A percentile compares a stretch with the other conserved stretches of the same genome.
Conservation (phyloP, 2,113 vertebrate genomes). For the Paradoxurus hermaphroditus region DNA sequence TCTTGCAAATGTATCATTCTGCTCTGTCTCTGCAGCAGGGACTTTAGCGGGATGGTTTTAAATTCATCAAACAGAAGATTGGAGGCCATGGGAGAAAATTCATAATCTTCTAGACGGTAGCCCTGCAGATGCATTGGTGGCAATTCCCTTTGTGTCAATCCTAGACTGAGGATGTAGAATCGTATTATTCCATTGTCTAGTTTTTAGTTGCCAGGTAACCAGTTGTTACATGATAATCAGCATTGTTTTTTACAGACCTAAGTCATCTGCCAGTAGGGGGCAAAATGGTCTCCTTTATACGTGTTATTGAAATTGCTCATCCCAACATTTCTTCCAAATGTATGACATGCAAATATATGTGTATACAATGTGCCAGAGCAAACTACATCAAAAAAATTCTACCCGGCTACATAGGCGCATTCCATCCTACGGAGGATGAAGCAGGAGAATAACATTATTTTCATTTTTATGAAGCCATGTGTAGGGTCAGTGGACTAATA, state of each 20-base stretch:
- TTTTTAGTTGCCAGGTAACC: conserved; percentile 67
- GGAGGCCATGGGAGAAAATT: not conserved
- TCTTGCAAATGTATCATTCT: not conserved
- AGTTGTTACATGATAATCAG: conserved; percentile 50
- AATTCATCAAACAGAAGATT: not conserved
- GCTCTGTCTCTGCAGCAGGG: not conserved
- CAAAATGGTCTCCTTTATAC: conserved; percentile 59
- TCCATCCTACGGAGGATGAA: conserved; percentile 52
- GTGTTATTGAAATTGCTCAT: conserved; percentile 52
- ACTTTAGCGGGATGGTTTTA: not conserved
- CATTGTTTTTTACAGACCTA: conserved; percentile 12
- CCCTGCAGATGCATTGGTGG: not conserved
- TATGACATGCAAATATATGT: conserved; percentile 69
- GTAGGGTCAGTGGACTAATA: conserved; percentile 80
- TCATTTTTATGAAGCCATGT: conserved; percentile 79
- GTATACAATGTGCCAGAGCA: conserved; percentile 31
- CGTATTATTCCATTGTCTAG: not conserved
- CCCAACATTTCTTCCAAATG: conserved; percentile 60
- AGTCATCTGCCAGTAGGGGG: conserved; percentile 55
- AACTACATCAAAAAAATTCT: conserved; percentile 9
- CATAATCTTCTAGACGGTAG: not conserved
- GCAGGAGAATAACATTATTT: conserved; percentile 65
- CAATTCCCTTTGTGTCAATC: not conserved
- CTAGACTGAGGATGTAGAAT: not conserved
- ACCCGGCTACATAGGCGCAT: not conserved